Conservation (phyloP, 2,113 vertebrate genomes). For the Varanus salvator region DNA sequence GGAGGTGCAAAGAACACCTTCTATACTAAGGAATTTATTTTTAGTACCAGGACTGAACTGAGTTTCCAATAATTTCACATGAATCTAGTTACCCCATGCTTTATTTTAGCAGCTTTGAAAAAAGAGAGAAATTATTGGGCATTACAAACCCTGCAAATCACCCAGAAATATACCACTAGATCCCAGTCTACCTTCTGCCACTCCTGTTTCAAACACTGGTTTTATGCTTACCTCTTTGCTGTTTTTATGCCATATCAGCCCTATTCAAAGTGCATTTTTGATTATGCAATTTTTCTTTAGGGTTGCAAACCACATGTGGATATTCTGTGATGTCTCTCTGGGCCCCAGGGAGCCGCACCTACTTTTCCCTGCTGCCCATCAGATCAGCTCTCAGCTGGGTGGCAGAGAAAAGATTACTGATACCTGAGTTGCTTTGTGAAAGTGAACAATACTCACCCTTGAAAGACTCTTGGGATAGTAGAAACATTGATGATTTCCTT, state of each 20-base stretch:
- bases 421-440: neutral
- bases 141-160: neutral
- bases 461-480: constrained; percentile 4
- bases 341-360: neutral
- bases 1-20: neutral
- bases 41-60: neutral
- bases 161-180: neutral
- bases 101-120: neutral
- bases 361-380: neutral
- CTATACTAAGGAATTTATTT: neutral
- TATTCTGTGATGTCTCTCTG: neutral
- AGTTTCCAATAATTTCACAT: neutral
- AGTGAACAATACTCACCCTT: neutral
- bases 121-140: neutral
- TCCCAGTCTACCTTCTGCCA: neutral
- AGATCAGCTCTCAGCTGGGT: neutral
- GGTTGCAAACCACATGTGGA: neutral
- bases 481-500: neutral
- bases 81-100: neutral
- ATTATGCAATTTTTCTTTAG: neutral
- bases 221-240: neutral
- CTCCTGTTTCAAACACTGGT: neutral
- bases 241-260: neutral
- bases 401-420: neutral
- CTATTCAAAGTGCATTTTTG: neutral